These are phyloP conservation scores for Rhinatrema bivittatum DNA, from an alignment of 2,797 vertebrate genomes.

Conservation along the genomic window DNA sequence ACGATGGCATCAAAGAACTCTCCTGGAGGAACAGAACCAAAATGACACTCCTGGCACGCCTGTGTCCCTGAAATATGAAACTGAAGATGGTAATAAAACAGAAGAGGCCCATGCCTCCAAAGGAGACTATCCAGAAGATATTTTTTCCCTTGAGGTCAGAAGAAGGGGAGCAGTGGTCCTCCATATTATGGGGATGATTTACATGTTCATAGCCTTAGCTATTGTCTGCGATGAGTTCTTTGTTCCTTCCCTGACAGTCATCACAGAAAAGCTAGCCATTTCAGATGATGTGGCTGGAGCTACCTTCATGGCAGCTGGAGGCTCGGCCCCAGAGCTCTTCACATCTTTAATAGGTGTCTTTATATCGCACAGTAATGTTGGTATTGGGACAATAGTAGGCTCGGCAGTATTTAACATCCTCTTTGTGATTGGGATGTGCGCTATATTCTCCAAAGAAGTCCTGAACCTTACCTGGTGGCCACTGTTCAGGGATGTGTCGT, in stretches of 20 bases:
- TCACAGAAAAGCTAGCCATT: conserved; percentile 89
- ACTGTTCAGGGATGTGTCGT: conserved; percentile 92
- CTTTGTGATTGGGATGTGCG: conserved; percentile 98
- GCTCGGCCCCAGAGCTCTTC: conserved; percentile 95
- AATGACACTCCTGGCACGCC: conserved; percentile 57
- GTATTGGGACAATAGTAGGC: conserved; percentile 96
- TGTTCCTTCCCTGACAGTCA: conserved; percentile 92
- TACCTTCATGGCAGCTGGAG: conserved; percentile 97
- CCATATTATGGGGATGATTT: conserved; percentile 94
- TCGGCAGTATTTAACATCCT: conserved; percentile 98
- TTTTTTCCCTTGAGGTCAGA: conserved; percentile 75
- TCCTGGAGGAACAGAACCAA: conserved; percentile 67
- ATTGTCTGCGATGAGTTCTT: conserved; percentile 98
- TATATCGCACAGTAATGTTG: conserved; percentile 96
- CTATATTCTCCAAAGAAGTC: conserved; percentile 95
- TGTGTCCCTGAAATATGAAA: conserved; percentile 53
- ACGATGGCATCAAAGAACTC: conserved; percentile 72
- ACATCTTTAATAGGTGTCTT: conserved; percentile 97
- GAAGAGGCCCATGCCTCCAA: conserved; percentile 44
- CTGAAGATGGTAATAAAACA: conserved; percentile 30
- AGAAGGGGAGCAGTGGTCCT: conserved; percentile 81
- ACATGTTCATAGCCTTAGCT: conserved; percentile 97
- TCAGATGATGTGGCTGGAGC: conserved; percentile 95
- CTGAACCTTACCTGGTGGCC: conserved; percentile 98
- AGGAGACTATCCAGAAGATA: conserved; percentile 81